A percentile compares a stretch with the other conserved stretches of the same genome.
Evolutionary conservation across 1,140 invertebrate species (phyloP).

Genomic region (Danaus plexippus): DNA sequence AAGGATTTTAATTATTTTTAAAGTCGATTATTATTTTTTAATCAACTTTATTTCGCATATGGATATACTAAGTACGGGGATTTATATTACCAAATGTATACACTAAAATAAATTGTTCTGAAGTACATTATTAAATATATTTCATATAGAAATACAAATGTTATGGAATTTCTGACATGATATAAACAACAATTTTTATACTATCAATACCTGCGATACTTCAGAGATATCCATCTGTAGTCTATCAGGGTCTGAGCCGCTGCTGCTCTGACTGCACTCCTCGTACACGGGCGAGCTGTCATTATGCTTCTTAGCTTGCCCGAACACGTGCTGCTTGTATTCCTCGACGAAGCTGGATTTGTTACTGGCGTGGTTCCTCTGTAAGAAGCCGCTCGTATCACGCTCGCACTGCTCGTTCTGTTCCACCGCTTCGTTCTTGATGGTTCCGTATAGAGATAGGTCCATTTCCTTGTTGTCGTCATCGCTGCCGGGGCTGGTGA

Average conservation of each 20-base stretch:
- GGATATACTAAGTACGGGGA: too few species aligned
- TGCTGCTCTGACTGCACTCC: slow-evolving; percentile 69
- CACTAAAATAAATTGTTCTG: too few species aligned
- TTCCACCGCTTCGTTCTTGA: slow-evolving; percentile 49
- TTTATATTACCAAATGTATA: too few species aligned
- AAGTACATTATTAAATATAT: too few species aligned
- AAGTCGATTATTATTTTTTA: too few species aligned
- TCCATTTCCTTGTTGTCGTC: slow-evolving; percentile 69
- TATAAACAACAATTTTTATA: too few species aligned
- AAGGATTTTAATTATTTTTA: too few species aligned
- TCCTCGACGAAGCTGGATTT: slow-evolving; percentile 48
- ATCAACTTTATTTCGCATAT: too few species aligned
- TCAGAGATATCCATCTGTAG: slow-evolving; percentile 71
- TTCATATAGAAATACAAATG: too few species aligned
- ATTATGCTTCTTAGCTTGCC: slow-evolving; percentile 39
- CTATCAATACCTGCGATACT: slow-evolving; percentile 53
- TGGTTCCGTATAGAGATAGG: slow-evolving; percentile 51
- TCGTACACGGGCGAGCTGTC: slow-evolving; percentile 59
- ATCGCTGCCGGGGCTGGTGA: slow-evolving; percentile 43
- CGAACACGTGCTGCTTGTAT: slow-evolving; percentile 51
- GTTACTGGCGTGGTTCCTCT: slow-evolving; percentile 34
- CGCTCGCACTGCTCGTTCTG: slow-evolving; percentile 33
- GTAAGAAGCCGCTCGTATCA: slow-evolving; percentile 37
- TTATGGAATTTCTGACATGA: too few species aligned
- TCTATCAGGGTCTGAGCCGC: slow-evolving; percentile 66